Evolutionary conservation across 2,797 vertebrate genomes (phyloP), one percentile per base, ranked within the genome.

Genomic region (Euphonia xanthogaster): DNA sequence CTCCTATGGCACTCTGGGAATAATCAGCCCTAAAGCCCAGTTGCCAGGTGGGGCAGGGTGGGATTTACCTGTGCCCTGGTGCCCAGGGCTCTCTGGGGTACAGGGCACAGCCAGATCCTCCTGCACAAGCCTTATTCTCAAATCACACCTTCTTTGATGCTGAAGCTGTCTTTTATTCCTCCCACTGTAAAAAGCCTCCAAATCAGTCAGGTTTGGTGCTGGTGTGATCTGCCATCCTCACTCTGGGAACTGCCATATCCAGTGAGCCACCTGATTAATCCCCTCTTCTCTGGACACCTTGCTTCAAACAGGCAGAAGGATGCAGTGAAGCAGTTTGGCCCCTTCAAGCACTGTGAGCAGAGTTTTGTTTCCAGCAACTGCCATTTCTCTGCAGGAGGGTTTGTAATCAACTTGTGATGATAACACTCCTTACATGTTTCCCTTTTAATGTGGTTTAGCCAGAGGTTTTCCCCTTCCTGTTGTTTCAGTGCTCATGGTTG

Each of bases 1-100:
- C 31, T 78, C 53, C 42, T 42, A 0, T 1, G 19, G 25, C 18
- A 8, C 27, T 19, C 8, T 31, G 51, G 35, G 62, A 35, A 11
- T 3, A 54, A 50, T 6, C 35, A 62, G 4, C 58, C 45, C 22
- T 31, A 30, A 47, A 91, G 22, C 31, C 18, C 54, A 6, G 14
- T 10, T 15, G 1, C 23, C 54, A 57, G n/a, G 54, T 35, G 54
- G 54, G n/a, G 54, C 23, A 57, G n/a, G 23, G 10, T 35, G 54
- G 75, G 62, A 16, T 33, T 85, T 20, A 4, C 21, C 45, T 44
- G 22, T 14, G 27, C 40, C 45, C 15, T 28, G 12, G 23, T 7
- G 63, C 39, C 28, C 0, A 0, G 67, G 39, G 40, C 40, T 47
- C 48, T n/a, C 48, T 28, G 48, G 8, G 42, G 12, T 31, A 2